A percentile compares a stretch with the other conserved stretches of the same genome.
Conservation (phyloP, 1,140 invertebrate genomes). For the Drosophila biarmipes region DNA sequence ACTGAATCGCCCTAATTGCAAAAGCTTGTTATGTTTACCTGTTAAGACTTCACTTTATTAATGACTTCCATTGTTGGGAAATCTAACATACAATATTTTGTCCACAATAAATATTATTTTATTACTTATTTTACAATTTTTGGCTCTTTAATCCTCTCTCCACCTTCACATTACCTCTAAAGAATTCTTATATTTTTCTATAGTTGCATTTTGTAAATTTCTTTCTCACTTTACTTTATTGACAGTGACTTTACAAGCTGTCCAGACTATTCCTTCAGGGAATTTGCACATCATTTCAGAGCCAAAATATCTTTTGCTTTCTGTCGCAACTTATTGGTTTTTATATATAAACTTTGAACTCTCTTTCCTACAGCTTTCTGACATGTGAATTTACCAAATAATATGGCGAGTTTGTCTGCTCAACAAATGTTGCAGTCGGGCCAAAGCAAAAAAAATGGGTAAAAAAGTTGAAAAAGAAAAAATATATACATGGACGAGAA, state of each 20-base stretch:
- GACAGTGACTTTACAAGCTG: slow-evolving; percentile 3
- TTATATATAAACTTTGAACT: slow-evolving; percentile 16
- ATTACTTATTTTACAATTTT: too few relatives aligned
- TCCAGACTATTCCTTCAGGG: slow-evolving; percentile 16
- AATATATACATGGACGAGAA: slow-evolving; percentile 8
- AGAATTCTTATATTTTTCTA: neutral
- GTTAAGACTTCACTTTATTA: neutral
- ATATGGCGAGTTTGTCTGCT: slow-evolving; percentile 28
- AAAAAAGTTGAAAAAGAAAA: slow-evolving; percentile 23
- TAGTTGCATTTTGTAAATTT: neutral
- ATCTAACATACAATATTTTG: too few relatives aligned
- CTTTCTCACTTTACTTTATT: slow-evolving; percentile 16
- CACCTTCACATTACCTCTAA: too few relatives aligned
- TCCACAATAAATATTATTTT: too few relatives aligned
- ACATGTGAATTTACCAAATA: slow-evolving; percentile 34
- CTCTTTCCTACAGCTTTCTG: slow-evolving; percentile 13
- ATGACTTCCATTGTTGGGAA: too few relatives aligned
- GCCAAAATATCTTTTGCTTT: neutral
- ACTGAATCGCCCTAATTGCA: slow-evolving; percentile 17
- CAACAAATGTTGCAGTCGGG: slow-evolving; percentile 31
- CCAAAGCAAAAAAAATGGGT: slow-evolving; percentile 3
- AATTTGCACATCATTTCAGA: neutral
- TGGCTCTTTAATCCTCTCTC: neutral
- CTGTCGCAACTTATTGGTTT: slow-evolving; percentile 8
- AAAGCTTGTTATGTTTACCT: slow-evolving; percentile 17